A percentile compares a stretch with the other conserved stretches of the same genome.
Conservation (phyloP, 2,888 invertebrate species). For the Drosophila nr. medialis region DNA sequence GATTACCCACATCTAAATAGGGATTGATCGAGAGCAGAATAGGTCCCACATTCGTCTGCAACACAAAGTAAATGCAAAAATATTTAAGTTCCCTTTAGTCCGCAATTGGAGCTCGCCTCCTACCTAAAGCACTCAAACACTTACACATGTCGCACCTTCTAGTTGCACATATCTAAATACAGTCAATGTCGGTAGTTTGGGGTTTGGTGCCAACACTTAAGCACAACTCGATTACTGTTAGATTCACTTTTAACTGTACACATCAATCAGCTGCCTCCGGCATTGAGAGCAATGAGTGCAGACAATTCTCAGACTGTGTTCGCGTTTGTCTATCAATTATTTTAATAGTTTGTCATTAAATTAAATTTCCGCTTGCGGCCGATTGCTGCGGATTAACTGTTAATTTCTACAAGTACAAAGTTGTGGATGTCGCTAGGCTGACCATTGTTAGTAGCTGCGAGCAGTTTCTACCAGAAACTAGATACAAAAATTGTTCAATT, state of each 20-base stretch:
- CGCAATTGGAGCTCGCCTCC: neutral
- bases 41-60: slow-evolving; percentile 96
- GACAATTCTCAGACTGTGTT: slow-evolving; percentile 2
- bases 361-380: slow-evolving; percentile 42
- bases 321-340: slow-evolving; percentile 45
- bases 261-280: slow-evolving; percentile 1
- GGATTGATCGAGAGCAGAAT: slow-evolving; percentile 96
- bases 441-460: neutral
- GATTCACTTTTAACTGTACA: slow-evolving; percentile 18
- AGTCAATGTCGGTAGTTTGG: neutral
- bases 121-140: neutral
- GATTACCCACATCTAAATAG: slow-evolving; percentile 94
- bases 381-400: slow-evolving; percentile 61
- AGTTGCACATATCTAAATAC: neutral
- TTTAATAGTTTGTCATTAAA: slow-evolving; percentile 54
- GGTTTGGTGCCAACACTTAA: neutral
- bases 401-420: slow-evolving; percentile 2
- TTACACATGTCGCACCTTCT: neutral
- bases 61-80: slow-evolving; percentile 17
- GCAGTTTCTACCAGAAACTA: neutral
- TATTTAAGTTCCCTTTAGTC: neutral
- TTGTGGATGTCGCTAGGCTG: neutral
- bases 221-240: slow-evolving; percentile 21
- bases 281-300: neutral
- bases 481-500: slow-evolving; percentile 1